Evolutionary conservation across 2,888 invertebrate genomes (phyloP).

Genomic region (Orchestes rusci): DNA sequence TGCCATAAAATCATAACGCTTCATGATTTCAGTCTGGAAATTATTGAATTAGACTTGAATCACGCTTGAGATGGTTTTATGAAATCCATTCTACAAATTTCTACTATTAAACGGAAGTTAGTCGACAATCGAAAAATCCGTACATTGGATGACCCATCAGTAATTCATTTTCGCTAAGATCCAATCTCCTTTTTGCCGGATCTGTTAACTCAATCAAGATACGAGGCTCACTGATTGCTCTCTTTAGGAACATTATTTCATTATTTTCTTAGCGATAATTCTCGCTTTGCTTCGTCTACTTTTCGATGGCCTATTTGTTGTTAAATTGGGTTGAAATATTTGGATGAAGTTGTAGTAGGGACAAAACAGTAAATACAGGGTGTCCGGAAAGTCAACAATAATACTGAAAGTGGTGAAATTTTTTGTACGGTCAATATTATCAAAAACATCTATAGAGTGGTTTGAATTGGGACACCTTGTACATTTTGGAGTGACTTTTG

Average conservation of each 20-base stretch:
- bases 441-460: no score
- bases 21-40: slow-evolving; percentile 29
- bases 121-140: not conserved
- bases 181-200: slow-evolving; percentile 31
- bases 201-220: slow-evolving; percentile 30
- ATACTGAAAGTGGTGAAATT: no score
- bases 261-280: slow-evolving; percentile 31
- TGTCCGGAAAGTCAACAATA: no score
- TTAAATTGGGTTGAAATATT: no score
- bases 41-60: slow-evolving; percentile 29
- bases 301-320: no score
- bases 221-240: slow-evolving; percentile 26
- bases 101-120: not conserved
- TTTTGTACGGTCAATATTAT: no score
- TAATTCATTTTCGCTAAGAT: slow-evolving; percentile 31
- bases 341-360: no score
- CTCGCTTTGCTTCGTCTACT: no score
- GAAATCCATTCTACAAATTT: slow-evolving; percentile 20
- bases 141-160: slow-evolving; percentile 26
- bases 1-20: slow-evolving; percentile 27
- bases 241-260: slow-evolving; percentile 31
- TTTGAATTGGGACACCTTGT: no score
- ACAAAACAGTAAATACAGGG: no score
- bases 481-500: no score
- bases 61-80: slow-evolving; percentile 22